These are phyloP conservation scores for Torymus aiolomorphi DNA, from an alignment of 2,888 invertebrate species.

Conservation along the genomic window DNA sequence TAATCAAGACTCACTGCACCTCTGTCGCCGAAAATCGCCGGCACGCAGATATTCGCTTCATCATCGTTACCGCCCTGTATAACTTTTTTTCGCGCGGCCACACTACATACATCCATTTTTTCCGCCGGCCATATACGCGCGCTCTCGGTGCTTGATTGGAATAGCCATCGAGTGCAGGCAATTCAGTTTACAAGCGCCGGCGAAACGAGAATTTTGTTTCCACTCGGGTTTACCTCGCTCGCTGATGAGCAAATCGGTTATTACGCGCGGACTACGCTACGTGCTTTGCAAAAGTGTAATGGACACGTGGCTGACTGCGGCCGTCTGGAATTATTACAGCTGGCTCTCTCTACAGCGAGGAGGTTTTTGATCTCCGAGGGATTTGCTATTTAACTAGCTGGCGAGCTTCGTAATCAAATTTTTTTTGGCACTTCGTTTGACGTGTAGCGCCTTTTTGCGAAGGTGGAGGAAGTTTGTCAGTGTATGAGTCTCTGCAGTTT, in stretches of 20 bases:
- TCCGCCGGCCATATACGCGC: background rate
- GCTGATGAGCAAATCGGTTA: slow-evolving; percentile 43
- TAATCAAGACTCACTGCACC: too few relatives aligned
- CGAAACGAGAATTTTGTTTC: slow-evolving; percentile 25
- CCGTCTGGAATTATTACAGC: too few relatives aligned
- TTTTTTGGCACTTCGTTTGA: too few relatives aligned
- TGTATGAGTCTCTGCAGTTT: too few relatives aligned
- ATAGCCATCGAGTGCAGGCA: slow-evolving; percentile 35
- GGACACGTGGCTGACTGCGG: background rate
- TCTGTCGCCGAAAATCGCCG: too few relatives aligned
- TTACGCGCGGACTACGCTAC: slow-evolving; percentile 7
- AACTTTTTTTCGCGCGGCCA: background rate
- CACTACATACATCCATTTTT: background rate
- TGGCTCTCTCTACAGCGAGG: too few relatives aligned
- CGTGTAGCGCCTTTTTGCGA: too few relatives aligned
- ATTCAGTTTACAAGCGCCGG: slow-evolving; percentile 47
- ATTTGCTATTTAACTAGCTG: too few relatives aligned
- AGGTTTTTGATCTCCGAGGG: too few relatives aligned
- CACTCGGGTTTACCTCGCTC: background rate
- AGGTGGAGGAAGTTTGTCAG: too few relatives aligned
- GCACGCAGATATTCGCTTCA: too few relatives aligned
- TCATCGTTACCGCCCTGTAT: background rate
- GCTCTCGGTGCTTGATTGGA: slow-evolving; percentile 51
- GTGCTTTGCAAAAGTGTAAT: slow-evolving; percentile 27
- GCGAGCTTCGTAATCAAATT: too few relatives aligned